Evolutionary conservation across 2,888 invertebrate genomes (phyloP).

Genomic region (Andrena fulva): DNA sequence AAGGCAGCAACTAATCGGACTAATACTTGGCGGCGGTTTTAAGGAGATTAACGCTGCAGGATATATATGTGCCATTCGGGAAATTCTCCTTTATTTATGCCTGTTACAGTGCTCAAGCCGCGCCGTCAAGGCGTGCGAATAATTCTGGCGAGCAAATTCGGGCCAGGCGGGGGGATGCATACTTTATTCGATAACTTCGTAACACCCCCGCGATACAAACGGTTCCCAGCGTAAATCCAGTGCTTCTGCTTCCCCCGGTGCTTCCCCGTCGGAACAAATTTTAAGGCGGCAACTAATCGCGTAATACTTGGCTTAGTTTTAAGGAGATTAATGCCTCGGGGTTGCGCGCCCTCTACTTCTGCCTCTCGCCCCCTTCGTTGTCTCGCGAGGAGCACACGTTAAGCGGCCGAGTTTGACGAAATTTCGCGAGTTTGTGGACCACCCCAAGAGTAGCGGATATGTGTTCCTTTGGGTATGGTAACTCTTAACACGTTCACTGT

Average conservation of each 20-base stretch:
- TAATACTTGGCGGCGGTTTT: conserved; percentile 60
- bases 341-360: conserved; percentile 5
- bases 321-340: conserved; percentile 57
- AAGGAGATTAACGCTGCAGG: conserved; percentile 62
- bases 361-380: background rate
- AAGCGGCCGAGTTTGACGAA: too few species aligned
- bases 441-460: too few species aligned
- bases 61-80: conserved; percentile 39
- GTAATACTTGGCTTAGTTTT: conserved; percentile 64
- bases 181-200: conserved; percentile 62
- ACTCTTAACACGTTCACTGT: too few species aligned
- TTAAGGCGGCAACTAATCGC: conserved; percentile 56
- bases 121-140: conserved; percentile 25
- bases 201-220: conserved; percentile 43
- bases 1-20: conserved; percentile 61
- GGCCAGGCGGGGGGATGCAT: conserved; percentile 18
- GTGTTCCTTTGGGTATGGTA: too few species aligned
- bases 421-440: too few species aligned
- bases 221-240: conserved; percentile 51
- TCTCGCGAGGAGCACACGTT: background rate
- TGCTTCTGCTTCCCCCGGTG: conserved; percentile 23
- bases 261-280: conserved; percentile 47
- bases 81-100: conserved; percentile 61
- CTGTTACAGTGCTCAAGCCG: conserved; percentile 17
- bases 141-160: conserved; percentile 47